A percentile compares a stretch with the other conserved stretches of the same genome.
Evolutionary conservation across 1,140 invertebrate genomes (phyloP).

Genomic region (Potamilus streckersoni): DNA sequence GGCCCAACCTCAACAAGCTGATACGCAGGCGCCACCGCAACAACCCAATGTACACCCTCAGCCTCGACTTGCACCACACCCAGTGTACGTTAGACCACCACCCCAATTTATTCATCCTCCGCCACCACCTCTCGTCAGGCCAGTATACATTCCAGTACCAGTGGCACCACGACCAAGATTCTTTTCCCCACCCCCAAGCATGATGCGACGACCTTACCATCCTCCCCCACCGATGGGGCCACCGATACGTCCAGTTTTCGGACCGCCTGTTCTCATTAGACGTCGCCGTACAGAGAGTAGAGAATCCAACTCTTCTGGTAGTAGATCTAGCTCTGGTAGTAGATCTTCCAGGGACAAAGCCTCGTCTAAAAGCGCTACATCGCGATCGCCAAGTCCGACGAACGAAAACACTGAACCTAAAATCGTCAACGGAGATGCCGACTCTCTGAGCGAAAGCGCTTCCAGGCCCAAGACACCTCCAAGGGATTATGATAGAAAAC

Average conservation of each 20-base stretch:
- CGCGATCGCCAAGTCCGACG: slow-evolving; percentile 29
- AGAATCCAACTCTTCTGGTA: slow-evolving; percentile 28
- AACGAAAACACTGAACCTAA: slow-evolving; percentile 5
- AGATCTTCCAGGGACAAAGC: slow-evolving; percentile 26
- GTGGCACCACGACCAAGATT: slow-evolving; percentile 36
- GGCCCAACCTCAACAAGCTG: not conserved
- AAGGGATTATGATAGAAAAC: slow-evolving; percentile 50
- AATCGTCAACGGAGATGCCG: slow-evolving; percentile 27
- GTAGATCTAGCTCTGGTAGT: slow-evolving; percentile 32
- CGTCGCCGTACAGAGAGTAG: slow-evolving; percentile 11
- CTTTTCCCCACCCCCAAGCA: slow-evolving; percentile 47
- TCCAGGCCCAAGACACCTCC: slow-evolving; percentile 52
- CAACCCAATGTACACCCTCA: not conserved
- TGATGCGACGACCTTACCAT: slow-evolving; percentile 30
- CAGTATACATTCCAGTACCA: slow-evolving; percentile 15
- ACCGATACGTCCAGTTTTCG: slow-evolving; percentile 16
- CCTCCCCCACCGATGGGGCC: slow-evolving; percentile 39
- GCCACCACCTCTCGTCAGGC: not conserved
- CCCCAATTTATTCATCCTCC: not conserved
- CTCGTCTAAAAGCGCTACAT: not conserved
- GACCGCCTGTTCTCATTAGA: not conserved
- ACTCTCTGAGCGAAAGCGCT: slow-evolving; percentile 27
- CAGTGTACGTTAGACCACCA: slow-evolving; percentile 16
- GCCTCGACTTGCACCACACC: slow-evolving; percentile 1
- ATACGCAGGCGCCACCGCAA: not conserved